Evolutionary conservation across 1,140 invertebrate species (phyloP).

Genomic region (Coboldia fuscipes): DNA sequence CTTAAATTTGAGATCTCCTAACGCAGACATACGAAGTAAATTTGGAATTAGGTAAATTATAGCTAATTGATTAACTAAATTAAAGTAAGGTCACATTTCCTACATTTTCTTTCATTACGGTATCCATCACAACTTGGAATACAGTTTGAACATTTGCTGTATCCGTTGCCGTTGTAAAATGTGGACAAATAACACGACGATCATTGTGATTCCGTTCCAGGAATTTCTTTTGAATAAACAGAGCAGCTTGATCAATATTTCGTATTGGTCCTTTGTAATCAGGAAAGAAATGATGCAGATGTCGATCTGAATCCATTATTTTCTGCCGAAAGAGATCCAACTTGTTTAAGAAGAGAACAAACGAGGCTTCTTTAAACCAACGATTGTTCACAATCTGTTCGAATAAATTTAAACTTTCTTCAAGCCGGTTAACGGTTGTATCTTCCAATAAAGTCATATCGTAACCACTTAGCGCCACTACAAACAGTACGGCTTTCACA

Average conservation of each 20-base stretch:
- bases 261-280: conserved; percentile 40
- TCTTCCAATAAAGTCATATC: conserved; percentile 46
- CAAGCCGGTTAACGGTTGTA: conserved; percentile 34
- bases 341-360: conserved; percentile 48
- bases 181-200: conserved; percentile 35
- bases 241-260: conserved; percentile 36
- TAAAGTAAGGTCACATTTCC: conserved; percentile 27
- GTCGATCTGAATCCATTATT: conserved; percentile 35
- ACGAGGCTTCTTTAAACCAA: conserved; percentile 37
- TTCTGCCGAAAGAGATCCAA: conserved; percentile 45
- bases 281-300: conserved; percentile 32
- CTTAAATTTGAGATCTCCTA: too few species aligned
- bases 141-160: conserved; percentile 36
- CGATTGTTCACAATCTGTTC: conserved; percentile 40
- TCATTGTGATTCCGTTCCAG: conserved; percentile 29
- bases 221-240: conserved; percentile 41
- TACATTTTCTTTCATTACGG: conserved; percentile 34
- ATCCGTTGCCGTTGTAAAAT: conserved; percentile 42
- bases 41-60: too few species aligned
- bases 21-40: too few species aligned
- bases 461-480: conserved; percentile 41
- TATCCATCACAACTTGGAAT: conserved; percentile 36
- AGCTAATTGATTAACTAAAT: conserved; percentile 7
- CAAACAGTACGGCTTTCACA: conserved; percentile 38
- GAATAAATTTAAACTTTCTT: conserved; percentile 40